Evolutionary conservation across 2,113 vertebrate genomes (phyloP), one percentile per base, ranked within the genome.

Genomic region (Cathartes aura): DNA sequence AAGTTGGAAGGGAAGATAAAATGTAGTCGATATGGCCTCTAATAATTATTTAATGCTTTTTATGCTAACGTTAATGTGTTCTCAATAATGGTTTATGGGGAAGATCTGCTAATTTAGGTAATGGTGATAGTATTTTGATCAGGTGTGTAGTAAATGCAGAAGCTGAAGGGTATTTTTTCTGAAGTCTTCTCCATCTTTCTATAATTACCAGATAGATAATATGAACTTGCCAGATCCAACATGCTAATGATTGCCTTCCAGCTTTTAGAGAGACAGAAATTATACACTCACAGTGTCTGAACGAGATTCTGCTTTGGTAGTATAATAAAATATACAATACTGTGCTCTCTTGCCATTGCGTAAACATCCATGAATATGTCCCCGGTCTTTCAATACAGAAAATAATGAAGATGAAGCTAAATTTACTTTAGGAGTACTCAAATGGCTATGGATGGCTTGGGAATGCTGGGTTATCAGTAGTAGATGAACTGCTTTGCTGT

Each of bases 201-300:
- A 0, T 95, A 95, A 96, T 97, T 94, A 82, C 53, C 26, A 93
- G 96, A 79, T 91, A 96, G 90, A 94, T 94, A 95, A 95, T 96
- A 91, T 9, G 63, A 94, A 91, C 87, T 95, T 97, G 96, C 86
- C 81, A 97, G 82, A 91, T 94, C 67, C 87, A 92, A 56, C 72
- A 4, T 83, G 72, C 60, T 97, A 96, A 97, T 96, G 80, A 97
- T 89, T 93, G 91, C 96, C 95, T 98, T 95, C 81, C 72, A 95
- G 88, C 90, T 93, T 89, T 90, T 63, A 91, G 92, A 88, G 80
- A 88, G 95, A 92, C 93, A 88, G 94, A 97, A 97, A 97, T 97
- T 97, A 97, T 36, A 97, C 14, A 15, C 86, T 89, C 87, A 89
- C 58, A 67, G 78, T 36, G 16, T 94, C 63, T 96, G 90, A 91